Conservation (phyloP, 1,140 invertebrate species). For the Drosophila bocqueti region DNA sequence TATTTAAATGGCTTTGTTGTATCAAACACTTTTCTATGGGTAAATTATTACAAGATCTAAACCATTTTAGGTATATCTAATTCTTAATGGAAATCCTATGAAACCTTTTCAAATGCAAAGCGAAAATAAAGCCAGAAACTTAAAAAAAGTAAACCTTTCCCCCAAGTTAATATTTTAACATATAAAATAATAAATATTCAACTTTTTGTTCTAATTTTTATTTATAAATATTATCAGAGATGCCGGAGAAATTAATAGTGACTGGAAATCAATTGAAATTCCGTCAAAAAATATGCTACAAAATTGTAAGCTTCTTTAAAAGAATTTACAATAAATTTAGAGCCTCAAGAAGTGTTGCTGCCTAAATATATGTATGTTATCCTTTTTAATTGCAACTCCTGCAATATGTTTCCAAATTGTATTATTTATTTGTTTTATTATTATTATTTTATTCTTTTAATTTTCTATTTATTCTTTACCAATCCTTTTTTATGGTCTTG, state of each 20-base stretch:
- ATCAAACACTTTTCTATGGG: too few species aligned
- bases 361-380: too few species aligned
- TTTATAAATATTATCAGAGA: neutral
- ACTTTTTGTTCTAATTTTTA: neutral
- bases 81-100: neutral
- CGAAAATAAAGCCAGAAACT: neutral
- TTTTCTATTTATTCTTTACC: too few species aligned
- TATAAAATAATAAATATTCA: neutral
- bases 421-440: too few species aligned
- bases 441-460: too few species aligned
- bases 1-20: neutral
- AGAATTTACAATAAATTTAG: too few species aligned
- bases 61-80: neutral
- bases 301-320: too few species aligned
- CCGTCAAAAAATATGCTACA: neutral
- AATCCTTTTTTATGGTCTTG: too few species aligned
- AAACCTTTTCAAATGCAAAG: neutral
- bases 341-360: too few species aligned
- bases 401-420: too few species aligned
- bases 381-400: too few species aligned
- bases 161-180: neutral
- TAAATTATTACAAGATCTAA: neutral
- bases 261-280: neutral
- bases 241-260: neutral
- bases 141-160: neutral